Evolutionary conservation across 2,797 vertebrate genomes (phyloP).

Genomic region (Cephalopachus bancanus): DNA sequence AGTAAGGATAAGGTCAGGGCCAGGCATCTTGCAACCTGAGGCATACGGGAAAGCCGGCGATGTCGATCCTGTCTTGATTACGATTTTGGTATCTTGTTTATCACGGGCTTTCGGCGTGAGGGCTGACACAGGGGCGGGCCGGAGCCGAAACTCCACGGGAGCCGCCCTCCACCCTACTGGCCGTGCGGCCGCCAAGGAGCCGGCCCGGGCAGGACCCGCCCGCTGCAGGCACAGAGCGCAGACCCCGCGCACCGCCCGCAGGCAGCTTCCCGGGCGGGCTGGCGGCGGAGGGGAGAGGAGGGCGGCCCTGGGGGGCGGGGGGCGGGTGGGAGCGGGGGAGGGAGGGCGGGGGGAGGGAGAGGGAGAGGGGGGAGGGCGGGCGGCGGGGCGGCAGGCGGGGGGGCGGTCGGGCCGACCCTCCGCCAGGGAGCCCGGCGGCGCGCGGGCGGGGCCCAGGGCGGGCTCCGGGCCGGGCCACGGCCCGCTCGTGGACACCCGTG

Average conservation of each 20-base stretch:
- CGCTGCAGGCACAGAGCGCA: background rate
- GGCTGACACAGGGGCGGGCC: background rate
- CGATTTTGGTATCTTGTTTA: background rate
- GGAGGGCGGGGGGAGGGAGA: too few relatives aligned
- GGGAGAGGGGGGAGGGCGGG: background rate
- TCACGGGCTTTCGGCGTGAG: background rate
- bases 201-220: background rate
- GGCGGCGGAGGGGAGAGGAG: background rate
- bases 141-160: background rate
- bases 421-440: background rate
- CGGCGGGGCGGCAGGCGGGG: too few relatives aligned
- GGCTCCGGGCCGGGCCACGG: background rate
- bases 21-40: background rate
- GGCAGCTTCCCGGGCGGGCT: too few relatives aligned
- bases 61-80: background rate
- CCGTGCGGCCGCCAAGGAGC: background rate
- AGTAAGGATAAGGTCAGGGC: background rate
- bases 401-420: too few relatives aligned
- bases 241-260: too few relatives aligned
- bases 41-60: background rate
- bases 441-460: rapidly evolving
- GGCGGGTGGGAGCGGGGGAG: too few relatives aligned
- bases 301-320: too few relatives aligned
- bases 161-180: too few relatives aligned
- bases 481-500: background rate